Evolutionary conservation across 2,888 invertebrate species (phyloP).

Genomic region (Pseudococcus longispinus): DNA sequence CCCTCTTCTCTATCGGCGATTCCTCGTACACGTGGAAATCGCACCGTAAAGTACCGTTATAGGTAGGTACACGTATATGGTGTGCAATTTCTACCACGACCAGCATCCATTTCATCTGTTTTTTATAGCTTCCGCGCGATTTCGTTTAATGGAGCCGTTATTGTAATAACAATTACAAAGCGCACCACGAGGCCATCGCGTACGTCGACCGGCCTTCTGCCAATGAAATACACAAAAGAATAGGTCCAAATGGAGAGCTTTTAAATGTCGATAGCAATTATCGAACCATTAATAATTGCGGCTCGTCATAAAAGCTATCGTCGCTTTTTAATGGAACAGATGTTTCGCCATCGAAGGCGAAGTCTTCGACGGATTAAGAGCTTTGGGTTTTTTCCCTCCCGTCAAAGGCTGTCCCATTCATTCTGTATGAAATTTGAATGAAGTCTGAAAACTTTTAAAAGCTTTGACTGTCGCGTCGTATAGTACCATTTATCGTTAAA

Average conservation of each 20-base stretch:
- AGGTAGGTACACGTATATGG: neutral
- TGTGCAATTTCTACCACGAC: conserved; percentile 12
- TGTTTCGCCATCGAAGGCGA: neutral
- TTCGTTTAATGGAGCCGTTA: conserved; percentile 43
- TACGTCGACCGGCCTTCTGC: neutral
- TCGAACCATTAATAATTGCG: conserved; percentile 40
- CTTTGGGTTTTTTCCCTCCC: neutral
- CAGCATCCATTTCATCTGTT: conserved; percentile 30
- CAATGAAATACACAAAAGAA: conserved; percentile 40
- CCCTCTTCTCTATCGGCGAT: neutral
- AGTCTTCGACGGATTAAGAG: neutral
- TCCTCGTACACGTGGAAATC: neutral
- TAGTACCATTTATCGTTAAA: neutral
- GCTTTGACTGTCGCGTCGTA: neutral
- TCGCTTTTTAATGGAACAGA: conserved; percentile 46
- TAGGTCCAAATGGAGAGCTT: conserved; percentile 41
- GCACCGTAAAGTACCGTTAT: neutral
- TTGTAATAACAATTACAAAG: conserved; percentile 44
- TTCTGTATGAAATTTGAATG: conserved; percentile 9
- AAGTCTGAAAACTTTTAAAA: conserved; percentile 7
- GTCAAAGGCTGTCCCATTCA: neutral
- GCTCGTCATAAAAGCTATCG: conserved; percentile 44
- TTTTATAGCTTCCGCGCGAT: conserved; percentile 46
- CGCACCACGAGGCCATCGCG: conserved; percentile 14
- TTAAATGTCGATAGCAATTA: conserved; percentile 45